These are phyloP conservation scores for Nemotelus pantherinus DNA, from an alignment of 2,888 invertebrate species.

Conservation along the genomic window DNA sequence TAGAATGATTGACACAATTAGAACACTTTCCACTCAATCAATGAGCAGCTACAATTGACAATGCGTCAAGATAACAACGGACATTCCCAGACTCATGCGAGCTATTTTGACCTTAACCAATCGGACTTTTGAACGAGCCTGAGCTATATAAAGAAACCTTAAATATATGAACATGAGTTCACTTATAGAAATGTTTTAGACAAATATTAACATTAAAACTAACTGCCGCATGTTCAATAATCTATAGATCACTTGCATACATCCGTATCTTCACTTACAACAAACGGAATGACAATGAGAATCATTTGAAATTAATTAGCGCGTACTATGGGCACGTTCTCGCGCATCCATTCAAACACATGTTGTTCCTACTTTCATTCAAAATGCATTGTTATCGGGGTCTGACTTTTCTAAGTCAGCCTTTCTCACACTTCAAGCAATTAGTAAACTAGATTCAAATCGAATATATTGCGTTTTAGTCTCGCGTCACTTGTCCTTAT, in stretches of 20 bases:
- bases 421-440: slow-evolving; percentile 4
- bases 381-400: slow-evolving; percentile 1
- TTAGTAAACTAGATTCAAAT: neutral
- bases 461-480: slow-evolving; percentile 17
- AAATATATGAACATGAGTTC: too few relatives aligned
- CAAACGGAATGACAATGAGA: too few relatives aligned
- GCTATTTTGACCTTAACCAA: slow-evolving; percentile 16
- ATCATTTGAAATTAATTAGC: neutral
- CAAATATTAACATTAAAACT: too few relatives aligned
- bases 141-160: too few relatives aligned
- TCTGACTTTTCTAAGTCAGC: neutral
- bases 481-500: slow-evolving; percentile 8
- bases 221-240: too few relatives aligned
- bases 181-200: too few relatives aligned
- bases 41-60: neutral
- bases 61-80: slow-evolving; percentile 10
- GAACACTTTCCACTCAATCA: neutral
- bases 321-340: neutral
- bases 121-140: neutral
- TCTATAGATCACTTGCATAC: too few relatives aligned
- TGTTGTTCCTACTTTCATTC: neutral
- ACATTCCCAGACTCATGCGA: slow-evolving; percentile 17
- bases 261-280: too few relatives aligned
- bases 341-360: too few relatives aligned
- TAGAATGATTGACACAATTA: slow-evolving; percentile 27